Evolutionary conservation across 2,888 invertebrate species (phyloP).

Genomic region (Catocala sponsa): DNA sequence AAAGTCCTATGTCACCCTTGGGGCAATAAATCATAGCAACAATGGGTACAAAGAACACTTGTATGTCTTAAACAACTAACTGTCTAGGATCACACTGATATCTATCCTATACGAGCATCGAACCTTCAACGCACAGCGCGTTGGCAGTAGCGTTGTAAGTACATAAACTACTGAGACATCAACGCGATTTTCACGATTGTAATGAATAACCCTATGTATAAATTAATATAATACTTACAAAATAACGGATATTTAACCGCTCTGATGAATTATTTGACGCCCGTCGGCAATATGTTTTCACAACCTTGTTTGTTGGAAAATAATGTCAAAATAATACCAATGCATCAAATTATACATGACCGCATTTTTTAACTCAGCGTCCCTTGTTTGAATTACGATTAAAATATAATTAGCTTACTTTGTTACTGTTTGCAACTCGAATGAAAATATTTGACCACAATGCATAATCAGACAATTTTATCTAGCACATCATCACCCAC

Average conservation of each 20-base stretch:
- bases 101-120: too few species aligned
- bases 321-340: constrained; percentile 6
- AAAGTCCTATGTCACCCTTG: too few species aligned
- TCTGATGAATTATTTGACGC: constrained; percentile 4
- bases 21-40: too few species aligned
- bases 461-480: constrained; percentile 11
- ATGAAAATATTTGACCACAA: constrained; percentile 12
- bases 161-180: too few species aligned
- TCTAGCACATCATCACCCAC: constrained; percentile 7
- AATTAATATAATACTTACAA: constrained; percentile 3
- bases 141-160: too few species aligned
- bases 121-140: too few species aligned
- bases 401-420: constrained; percentile 13
- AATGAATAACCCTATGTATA: too few species aligned
- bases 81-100: too few species aligned
- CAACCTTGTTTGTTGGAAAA: constrained; percentile 2
- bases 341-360: not conserved
- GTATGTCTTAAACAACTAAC: too few species aligned
- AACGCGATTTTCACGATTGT: too few species aligned
- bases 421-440: constrained; percentile 6
- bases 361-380: not conserved
- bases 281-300: constrained; percentile 9
- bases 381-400: constrained; percentile 6
- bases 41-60: too few species aligned
- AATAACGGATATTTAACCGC: constrained; percentile 13